These are phyloP conservation scores for Chymomyza procnemis DNA, from an alignment of 2,888 invertebrate genomes.

Conservation along the genomic window DNA sequence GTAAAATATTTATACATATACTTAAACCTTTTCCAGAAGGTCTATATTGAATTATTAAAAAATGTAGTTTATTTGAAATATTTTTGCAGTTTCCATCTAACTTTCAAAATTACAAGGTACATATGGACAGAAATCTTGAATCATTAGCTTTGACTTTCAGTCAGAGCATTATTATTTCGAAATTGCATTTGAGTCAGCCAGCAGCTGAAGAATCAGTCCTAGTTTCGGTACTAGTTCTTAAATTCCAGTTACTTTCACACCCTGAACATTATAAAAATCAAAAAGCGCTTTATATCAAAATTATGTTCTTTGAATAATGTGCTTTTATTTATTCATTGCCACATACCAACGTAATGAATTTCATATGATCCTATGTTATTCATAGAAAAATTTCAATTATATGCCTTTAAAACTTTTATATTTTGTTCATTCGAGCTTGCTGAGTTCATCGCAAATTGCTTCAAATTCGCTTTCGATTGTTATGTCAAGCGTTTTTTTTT, in stretches of 20 bases:
- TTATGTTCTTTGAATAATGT: conserved; percentile 35
- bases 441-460: background rate
- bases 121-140: too few relatives aligned
- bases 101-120: too few relatives aligned
- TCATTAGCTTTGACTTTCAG: too few relatives aligned
- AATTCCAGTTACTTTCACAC: background rate
- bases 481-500: background rate
- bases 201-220: too few relatives aligned
- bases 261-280: background rate
- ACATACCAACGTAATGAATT: background rate
- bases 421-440: background rate
- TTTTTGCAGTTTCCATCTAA: too few relatives aligned
- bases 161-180: too few relatives aligned
- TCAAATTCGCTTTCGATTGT: background rate
- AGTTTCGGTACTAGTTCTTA: too few relatives aligned
- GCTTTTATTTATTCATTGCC: conserved; percentile 17
- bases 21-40: too few relatives aligned
- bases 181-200: too few relatives aligned
- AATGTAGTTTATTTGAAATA: too few relatives aligned
- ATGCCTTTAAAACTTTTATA: background rate
- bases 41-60: too few relatives aligned
- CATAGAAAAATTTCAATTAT: background rate
- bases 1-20: too few relatives aligned
- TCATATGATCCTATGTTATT: background rate
- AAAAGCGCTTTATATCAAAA: background rate